Conservation (phyloP, 2,888 invertebrate species). For the Tribolium freemani region DNA sequence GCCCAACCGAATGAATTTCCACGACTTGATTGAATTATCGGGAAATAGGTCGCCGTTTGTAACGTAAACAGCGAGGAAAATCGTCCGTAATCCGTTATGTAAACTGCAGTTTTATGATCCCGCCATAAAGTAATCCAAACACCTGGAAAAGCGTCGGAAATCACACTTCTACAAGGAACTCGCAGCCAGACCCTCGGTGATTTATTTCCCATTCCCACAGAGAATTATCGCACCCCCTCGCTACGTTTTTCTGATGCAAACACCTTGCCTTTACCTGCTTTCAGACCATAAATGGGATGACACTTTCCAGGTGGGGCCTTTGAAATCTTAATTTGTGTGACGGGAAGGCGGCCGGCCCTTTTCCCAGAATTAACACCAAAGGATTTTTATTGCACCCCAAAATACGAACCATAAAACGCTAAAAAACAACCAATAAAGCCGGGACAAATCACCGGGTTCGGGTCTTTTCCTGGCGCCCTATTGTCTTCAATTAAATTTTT, state of each 20-base stretch:
- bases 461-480: constrained; percentile 12
- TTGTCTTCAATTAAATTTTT: constrained; percentile 5
- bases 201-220: constrained; percentile 54
- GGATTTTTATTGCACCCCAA: constrained; percentile 17
- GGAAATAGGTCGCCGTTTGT: constrained; percentile 16
- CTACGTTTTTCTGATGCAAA: constrained; percentile 40
- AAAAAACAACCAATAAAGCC: constrained; percentile 19
- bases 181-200: constrained; percentile 45
- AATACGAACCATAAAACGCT: constrained; percentile 18
- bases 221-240: constrained; percentile 54
- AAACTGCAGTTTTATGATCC: constrained; percentile 58
- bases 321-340: constrained; percentile 62
- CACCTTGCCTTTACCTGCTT: constrained; percentile 49
- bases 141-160: constrained; percentile 58
- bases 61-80: constrained; percentile 36
- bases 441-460: constrained; percentile 11
- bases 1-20: constrained; percentile 19
- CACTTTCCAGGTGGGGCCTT: constrained; percentile 60
- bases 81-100: constrained; percentile 48
- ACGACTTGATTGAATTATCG: constrained; percentile 15
- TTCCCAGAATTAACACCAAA: constrained; percentile 35
- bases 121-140: constrained; percentile 58
- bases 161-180: constrained; percentile 58
- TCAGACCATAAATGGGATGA: constrained; percentile 53
- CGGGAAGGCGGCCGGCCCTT: constrained; percentile 38